phyloP scores from a whole-genome alignment of 2,797 vertebrate species.

The Onychomys leucogaster region DNA sequence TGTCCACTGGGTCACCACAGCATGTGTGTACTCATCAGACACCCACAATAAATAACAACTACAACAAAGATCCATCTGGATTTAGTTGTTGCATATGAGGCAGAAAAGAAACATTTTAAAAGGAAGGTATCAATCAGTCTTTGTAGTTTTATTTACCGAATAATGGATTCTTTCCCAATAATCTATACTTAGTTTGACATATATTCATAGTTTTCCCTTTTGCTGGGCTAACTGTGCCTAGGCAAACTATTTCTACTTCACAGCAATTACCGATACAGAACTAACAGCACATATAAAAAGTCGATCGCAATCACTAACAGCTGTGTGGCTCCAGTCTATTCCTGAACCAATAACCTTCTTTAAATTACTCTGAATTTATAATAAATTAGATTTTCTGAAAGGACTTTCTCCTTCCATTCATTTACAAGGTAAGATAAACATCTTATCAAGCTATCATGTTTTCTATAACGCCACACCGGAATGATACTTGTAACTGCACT shows the following conservation, averaged over 20 bases:
- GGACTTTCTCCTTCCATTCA: neutral
- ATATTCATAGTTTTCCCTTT: neutral
- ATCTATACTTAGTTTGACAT: neutral
- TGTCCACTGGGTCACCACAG: neutral
- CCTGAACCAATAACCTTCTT: neutral
- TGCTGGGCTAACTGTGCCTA: neutral
- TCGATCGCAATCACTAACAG: neutral
- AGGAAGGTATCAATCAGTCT: neutral
- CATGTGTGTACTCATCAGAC: neutral
- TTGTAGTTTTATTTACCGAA: neutral
- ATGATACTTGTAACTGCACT: slow-evolving; percentile 9
- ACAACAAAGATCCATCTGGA: neutral
- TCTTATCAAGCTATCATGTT: neutral
- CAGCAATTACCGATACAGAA: neutral
- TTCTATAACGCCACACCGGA: neutral
- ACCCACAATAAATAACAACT: neutral
- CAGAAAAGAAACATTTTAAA: neutral
- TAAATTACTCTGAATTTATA: slow-evolving; percentile 2
- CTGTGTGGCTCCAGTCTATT: neutral
- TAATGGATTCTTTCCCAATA: neutral
- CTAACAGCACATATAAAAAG: neutral
- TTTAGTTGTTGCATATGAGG: neutral
- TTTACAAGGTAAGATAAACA: slow-evolving; percentile 11
- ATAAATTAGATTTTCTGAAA: slow-evolving; percentile 2
- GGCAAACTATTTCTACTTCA: neutral